Base-by-base conservation (phyloP, 2,113 vertebrate species). In the Sphyrna mokarran region DNA sequence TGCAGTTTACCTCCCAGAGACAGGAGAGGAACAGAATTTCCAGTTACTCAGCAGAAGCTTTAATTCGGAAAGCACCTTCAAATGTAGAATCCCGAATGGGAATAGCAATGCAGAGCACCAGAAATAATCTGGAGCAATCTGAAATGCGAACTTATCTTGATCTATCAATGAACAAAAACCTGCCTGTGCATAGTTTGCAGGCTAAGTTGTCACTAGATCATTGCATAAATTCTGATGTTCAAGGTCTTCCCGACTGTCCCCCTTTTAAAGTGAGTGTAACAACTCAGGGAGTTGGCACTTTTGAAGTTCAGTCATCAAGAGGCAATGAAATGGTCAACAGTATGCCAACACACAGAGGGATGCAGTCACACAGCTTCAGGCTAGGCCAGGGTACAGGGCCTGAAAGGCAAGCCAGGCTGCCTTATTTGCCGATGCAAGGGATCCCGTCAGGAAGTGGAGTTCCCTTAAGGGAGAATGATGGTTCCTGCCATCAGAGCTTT, bases 21-120 rank as follows among this genome's bases (percentile, higher is more conserved):
- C 98, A 99, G 96, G 99, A 99, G 91, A 98, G 99, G 76, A 99
- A 99, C 29, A 97, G 99, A 33, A 98, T 99, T 96, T 99, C 99
- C 95, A 99, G 98, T 97, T 99, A 99, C 96, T 99, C 99, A 48
- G 99, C 99, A 0, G 99, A 99, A 96, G 99, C 99, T 0, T 99
- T 99, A 48, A 99, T 99, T 61, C 98, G 99, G 61, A 99, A 99
- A 96, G 98, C 98, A 0, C 97, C 98, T n/a, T 98, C 98, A 22
- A 99, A 98, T 95, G 98, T 98, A 0, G 99, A 99, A 94, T 98
- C 98, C 96, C 98, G 99, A 95, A 98, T 99, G 97, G 98, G 98
- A n/a, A 96, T 99, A 87, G 98, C 98, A 8, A 97, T 98, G 96
- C 99, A 99, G 96, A 97, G 98, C 33, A 97, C 98, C 54, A 98